Base-by-base conservation (phyloP, 1,140 invertebrate genomes). In the Aphelenchoides fujianensis region DNA sequence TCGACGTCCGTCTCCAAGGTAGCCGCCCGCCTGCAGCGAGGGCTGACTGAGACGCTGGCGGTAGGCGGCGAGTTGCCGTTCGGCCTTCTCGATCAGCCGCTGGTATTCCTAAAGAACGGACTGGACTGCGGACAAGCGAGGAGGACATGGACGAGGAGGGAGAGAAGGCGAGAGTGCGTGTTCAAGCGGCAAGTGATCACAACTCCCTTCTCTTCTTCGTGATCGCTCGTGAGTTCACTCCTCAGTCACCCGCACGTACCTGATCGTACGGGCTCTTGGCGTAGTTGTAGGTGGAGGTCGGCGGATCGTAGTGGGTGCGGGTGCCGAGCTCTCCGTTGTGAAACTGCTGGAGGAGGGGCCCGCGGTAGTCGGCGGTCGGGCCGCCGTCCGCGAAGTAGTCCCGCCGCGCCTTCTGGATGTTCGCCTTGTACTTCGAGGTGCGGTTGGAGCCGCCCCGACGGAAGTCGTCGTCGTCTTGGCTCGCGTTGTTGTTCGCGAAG, bases 271-370 rank as follows among this genome's bases (percentile, higher is more conserved):
- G 80, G 37, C 78, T 81, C 78, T 70, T 36, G 59, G 48, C 71
- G 35, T 36, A 30, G 19, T 74, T 62, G 63, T 82, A 82, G 27
- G 63, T 54, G 19, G 48, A 9, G n/a, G 71, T 30, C 23, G 69
- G 69, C 9, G 54, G 28, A 53, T 73, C 73, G 23, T 66, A 69
- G 32, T 72, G 48, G 31, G n/a, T 35, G 54, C 35, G 75, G 23
- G 71, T 61, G 23, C 28, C 61, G 70, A 82, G 80, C 31, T 84
- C 81, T 19, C 80, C 75, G 30, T 73, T 73, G 54, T 83, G 73
- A 71, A 84, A 83, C 31, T 78, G 75, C 68, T 79, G 79, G 36
- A 83, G 79, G 37, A 83, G 70, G 3, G 82, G 82, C 5, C 82
- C 82, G 27, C 82, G 79, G 66, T 82, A 82, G 37, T 83, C 82